Evolutionary conservation across 2,797 vertebrate genomes (phyloP), one percentile per base, ranked within the genome.

Genomic region (Megaceryle alcyon): DNA sequence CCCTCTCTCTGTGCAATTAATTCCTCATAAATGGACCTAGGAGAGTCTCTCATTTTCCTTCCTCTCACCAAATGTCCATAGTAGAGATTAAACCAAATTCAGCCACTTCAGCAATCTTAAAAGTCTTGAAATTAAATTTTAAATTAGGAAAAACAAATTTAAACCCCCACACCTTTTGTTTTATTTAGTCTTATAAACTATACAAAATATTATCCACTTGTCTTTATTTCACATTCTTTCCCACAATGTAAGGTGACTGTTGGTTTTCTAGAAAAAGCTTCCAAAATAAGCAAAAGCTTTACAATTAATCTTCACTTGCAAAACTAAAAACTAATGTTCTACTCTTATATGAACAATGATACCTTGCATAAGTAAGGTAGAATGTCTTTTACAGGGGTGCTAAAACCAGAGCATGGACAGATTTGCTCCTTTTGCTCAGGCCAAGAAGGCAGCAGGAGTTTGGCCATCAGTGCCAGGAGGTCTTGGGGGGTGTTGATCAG

Each of bases 131-230:
- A 68, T 68, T 57, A 3, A 1, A 25, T 79, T 86, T 69, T 66
- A 59, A 76, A 66, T 54, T 3, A 86, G 25, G 11, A 35, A 54
- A 61, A 13, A 44, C 6, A 3, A 1, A 37, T 15, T 63, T 25
- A 3, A 2, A 19, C 7, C 16, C 28, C 17, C 28, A 7, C 19
- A 4, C 1, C 0, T 28, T 43, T 33, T 60, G 11, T 56, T 86
- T 83, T 4, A 6, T 69, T 80, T 49, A 22, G 1, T 31, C 4
- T 29, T 57, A 53, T 18, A 28, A 57, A 65, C 3, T 23, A 53
- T 33, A 25, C 4, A 51, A 75, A 69, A 15, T 78, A 33, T 57
- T 37, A n/a, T 73, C 60, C 44, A 9, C 6, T 51, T 79, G 6
- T 10, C n/a, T 51, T 86, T 57, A 23, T 43, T 75, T 71, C 12